These are phyloP conservation scores for Sebastes hubbsi DNA, from an alignment of 2,797 vertebrate genomes.

Conservation along the genomic window DNA sequence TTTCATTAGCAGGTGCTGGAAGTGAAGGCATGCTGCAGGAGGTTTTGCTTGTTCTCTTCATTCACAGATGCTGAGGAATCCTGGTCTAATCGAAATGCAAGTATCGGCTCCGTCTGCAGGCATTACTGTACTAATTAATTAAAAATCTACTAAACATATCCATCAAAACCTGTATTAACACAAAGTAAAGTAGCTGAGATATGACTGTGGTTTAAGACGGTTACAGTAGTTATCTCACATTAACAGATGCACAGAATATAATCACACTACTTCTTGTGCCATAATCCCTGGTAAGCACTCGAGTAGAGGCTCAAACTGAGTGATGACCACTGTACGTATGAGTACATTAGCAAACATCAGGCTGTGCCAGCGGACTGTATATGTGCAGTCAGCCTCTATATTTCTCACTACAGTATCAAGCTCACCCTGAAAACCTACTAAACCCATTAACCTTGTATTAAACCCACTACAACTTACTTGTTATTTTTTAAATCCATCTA, in stretches of 20 bases:
- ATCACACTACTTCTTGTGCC: neutral
- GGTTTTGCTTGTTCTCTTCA: neutral
- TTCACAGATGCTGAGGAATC: neutral
- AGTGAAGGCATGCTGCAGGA: neutral
- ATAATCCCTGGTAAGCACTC: neutral
- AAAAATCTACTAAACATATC: neutral
- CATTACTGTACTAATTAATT: neutral
- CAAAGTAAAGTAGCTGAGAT: neutral
- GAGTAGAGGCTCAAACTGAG: neutral
- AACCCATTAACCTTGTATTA: neutral
- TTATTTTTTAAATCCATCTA: neutral
- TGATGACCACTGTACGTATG: neutral
- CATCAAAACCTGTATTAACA: neutral
- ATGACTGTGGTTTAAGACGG: neutral
- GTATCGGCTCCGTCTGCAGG: neutral
- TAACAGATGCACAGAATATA: neutral
- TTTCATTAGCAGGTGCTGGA: neutral
- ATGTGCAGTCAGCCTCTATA: neutral
- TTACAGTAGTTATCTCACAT: neutral
- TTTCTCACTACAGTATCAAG: neutral
- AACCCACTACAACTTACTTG: neutral
- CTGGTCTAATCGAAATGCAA: neutral
- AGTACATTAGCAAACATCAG: neutral
- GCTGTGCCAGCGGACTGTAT: neutral
- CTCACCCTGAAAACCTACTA: neutral